phyloP scores from a whole-genome alignment of 2,888 invertebrate species.

The Leucozona laternaria region DNA sequence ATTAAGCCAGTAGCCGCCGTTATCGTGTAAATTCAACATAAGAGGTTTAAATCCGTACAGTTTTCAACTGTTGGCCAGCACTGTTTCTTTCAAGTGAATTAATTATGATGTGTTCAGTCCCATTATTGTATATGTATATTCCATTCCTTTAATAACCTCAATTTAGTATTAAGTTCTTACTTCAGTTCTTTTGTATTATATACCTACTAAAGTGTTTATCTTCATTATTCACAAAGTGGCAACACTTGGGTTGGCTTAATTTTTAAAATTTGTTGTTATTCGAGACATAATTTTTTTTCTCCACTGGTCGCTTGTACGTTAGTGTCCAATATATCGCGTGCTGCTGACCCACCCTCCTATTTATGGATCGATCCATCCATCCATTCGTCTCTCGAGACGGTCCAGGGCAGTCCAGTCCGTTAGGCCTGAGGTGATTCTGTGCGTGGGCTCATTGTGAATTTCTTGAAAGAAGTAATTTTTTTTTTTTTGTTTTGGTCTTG shows the following conservation, averaged over 20 bases:
- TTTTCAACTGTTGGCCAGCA: no score
- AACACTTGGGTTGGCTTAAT: slow-evolving; percentile 23
- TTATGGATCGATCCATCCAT: slow-evolving; percentile 65
- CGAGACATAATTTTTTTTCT: slow-evolving; percentile 72
- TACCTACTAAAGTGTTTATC: background rate
- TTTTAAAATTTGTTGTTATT: slow-evolving; percentile 64
- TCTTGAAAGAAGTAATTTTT: slow-evolving; percentile 29
- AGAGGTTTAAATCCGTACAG: no score
- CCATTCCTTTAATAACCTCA: no score
- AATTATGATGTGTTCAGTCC: no score
- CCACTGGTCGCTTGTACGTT: slow-evolving; percentile 33
- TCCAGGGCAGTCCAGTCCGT: slow-evolving; percentile 27
- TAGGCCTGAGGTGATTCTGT: slow-evolving; percentile 61
- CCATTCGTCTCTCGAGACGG: slow-evolving; percentile 36
- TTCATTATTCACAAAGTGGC: background rate
- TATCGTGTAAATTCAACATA: no score
- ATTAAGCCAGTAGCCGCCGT: no score
- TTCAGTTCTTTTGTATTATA: background rate
- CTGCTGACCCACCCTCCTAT: slow-evolving; percentile 67
- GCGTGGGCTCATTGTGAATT: slow-evolving; percentile 71
- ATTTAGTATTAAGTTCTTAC: no score
- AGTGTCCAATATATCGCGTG: slow-evolving; percentile 65
- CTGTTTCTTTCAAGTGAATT: no score
- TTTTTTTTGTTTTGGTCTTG: slow-evolving; percentile 48
- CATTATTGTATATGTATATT: no score